A percentile compares a stretch with the other conserved stretches of the same genome.
phyloP scores from a whole-genome alignment of 2,888 invertebrate genomes.

The Spodoptera littoralis region DNA sequence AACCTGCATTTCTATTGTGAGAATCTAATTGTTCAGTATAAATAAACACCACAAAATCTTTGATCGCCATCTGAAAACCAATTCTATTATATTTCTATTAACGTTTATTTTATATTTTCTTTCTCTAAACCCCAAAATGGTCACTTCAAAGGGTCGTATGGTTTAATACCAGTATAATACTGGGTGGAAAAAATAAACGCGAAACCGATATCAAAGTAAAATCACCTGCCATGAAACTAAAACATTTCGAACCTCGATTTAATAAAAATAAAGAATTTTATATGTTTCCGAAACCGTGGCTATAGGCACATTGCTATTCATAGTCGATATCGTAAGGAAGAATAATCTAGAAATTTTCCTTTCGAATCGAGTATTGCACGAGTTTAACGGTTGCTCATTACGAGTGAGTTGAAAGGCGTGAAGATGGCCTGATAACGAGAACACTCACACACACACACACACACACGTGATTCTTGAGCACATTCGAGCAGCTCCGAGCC shows the following conservation, averaged over 20 bases:
- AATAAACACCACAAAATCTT: no score
- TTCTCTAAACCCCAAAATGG: no score
- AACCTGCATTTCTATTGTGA: no score
- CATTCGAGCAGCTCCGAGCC: slow-evolving; percentile 22
- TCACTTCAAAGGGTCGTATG: no score
- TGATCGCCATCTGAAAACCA: no score
- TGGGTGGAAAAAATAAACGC: slow-evolving; percentile 19
- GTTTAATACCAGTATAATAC: slow-evolving; percentile 13
- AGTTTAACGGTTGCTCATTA: slow-evolving; percentile 52
- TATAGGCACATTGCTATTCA: slow-evolving; percentile 41
- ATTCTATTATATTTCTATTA: no score
- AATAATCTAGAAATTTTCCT: slow-evolving; percentile 55
- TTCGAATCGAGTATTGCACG: slow-evolving; percentile 52
- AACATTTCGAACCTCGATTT: slow-evolving; percentile 37
- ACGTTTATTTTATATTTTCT: no score
- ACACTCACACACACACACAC: slow-evolving; percentile 43
- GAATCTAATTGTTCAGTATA: no score
- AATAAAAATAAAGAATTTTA: slow-evolving; percentile 45
- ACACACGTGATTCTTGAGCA: slow-evolving; percentile 46
- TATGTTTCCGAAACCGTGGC: slow-evolving; percentile 8
- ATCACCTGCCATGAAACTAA: slow-evolving; percentile 33
- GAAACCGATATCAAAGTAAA: slow-evolving; percentile 41
- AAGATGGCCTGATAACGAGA: slow-evolving; percentile 63
- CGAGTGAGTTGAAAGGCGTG: slow-evolving; percentile 55
- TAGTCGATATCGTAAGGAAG: slow-evolving; percentile 47